Base-by-base conservation (phyloP, 2,888 invertebrate species). In the Polietes domitor region DNA sequence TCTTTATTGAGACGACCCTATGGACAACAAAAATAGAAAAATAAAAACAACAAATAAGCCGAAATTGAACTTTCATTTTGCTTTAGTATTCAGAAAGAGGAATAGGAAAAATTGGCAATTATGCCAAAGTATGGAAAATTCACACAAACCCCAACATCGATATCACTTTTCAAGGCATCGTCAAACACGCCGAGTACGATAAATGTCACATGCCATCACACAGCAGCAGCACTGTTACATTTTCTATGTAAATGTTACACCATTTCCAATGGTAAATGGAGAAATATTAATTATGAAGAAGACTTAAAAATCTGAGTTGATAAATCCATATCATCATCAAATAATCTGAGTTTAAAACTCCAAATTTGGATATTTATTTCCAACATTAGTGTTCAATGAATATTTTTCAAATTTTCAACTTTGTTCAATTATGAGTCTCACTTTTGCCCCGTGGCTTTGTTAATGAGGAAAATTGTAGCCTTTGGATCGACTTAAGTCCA, bases 101-200 rank as follows among this genome's bases (percentile, higher is more conserved):
- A 17, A 37, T 9, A 15, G 21, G 32, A 41, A 53, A 73, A 77
- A 80, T 77, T 78, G 77, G 47, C 75, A 80, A 80, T 80, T 83
- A 79, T 83, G 73, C 79, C 79, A 83, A 83, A 83, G 61, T 77
- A 24, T 50, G 68, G 43, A 58, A 78, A 77, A 26, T 37, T 5
- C 7, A 32, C 32, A 32, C 7, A 32, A 32, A 32, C 19, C 10
- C 3, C 19, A 65, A 65, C 65, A 43, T 43, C 68, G 43, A 6
- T 19, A 68, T 21, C 41, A 43, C 41, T 43, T 21, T 63, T n/a
- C 63, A 28, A 21, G 53, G 26, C 37, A 37, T 21, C 65, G 26
- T 15, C 47, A 26, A 37, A 5, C 32, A 32, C 32, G 12, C 10
- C 37, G 7, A 7, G 37, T 26, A 37, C 43, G 1, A 70, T 19